These are phyloP conservation scores for Rachycentron canadum DNA, from an alignment of 2,797 vertebrate species.

Conservation along the genomic window DNA sequence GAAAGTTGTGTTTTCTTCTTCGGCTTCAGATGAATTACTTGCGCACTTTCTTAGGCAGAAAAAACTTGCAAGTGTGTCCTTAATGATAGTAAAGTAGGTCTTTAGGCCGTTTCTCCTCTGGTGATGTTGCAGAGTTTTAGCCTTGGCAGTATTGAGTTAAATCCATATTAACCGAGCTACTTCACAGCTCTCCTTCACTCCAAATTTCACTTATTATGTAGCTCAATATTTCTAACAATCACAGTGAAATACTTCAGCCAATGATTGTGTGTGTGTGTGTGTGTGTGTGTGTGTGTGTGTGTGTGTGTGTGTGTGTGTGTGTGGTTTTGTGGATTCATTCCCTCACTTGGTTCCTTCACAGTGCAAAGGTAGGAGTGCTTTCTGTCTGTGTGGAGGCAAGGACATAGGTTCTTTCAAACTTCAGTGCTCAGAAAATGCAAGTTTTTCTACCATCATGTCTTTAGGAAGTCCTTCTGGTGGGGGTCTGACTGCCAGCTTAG, in stretches of 20 bases:
- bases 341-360: background rate
- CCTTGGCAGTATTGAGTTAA: background rate
- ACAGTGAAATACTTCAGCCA: background rate
- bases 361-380: background rate
- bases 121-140: slow-evolving; percentile 36
- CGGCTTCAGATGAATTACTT: background rate
- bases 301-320: no score
- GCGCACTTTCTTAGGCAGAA: background rate
- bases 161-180: background rate
- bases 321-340: background rate
- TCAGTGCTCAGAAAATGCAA: background rate
- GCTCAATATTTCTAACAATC: background rate
- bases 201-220: background rate
- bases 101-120: background rate
- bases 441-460: slow-evolving; percentile 2
- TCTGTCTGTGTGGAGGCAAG: slow-evolving; percentile 7
- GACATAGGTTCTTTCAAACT: background rate
- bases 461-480: slow-evolving; percentile 22
- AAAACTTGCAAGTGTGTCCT: background rate
- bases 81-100: background rate
- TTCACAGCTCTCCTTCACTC: background rate
- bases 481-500: slow-evolving; percentile 25
- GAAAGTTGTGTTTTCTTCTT: slow-evolving; percentile 11
- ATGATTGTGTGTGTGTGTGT: no score
- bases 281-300: no score